Conservation (phyloP, 2,797 vertebrate species). For the Brachyrhaphis roseni region DNA sequence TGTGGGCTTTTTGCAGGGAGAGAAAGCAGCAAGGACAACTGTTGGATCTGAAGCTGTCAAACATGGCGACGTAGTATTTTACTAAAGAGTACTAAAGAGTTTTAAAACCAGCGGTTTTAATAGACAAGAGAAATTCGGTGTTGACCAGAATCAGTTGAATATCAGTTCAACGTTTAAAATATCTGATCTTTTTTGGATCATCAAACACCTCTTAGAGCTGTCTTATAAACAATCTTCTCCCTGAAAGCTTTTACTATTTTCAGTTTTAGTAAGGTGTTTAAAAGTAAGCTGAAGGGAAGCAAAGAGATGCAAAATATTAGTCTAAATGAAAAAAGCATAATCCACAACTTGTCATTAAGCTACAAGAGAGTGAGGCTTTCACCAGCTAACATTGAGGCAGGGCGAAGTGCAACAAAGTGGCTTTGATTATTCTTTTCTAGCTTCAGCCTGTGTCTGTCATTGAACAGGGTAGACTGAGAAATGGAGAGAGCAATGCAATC, state of each 20-base stretch:
- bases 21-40: conserved; percentile 70
- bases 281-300: too few relatives aligned
- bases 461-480: not conserved
- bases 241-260: not conserved
- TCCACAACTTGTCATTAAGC: not conserved
- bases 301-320: not conserved
- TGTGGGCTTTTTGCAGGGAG: conserved; percentile 27
- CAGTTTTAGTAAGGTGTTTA: not conserved
- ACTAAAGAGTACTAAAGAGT: not conserved
- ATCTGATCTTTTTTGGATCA: not conserved
- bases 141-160: not conserved
- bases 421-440: not conserved
- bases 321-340: not conserved
- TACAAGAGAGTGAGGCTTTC: not conserved
- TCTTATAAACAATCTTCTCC: not conserved
- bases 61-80: conserved; percentile 61
- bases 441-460: not conserved
- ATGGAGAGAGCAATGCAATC: not conserved
- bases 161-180: not conserved
- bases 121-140: not conserved
- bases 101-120: not conserved
- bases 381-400: not conserved
- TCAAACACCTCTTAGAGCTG: not conserved
- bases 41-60: conserved; percentile 75
- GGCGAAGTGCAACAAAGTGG: not conserved